Evolutionary conservation across 2,797 vertebrate genomes (phyloP).

Genomic region (Gymnodraco acuticeps): DNA sequence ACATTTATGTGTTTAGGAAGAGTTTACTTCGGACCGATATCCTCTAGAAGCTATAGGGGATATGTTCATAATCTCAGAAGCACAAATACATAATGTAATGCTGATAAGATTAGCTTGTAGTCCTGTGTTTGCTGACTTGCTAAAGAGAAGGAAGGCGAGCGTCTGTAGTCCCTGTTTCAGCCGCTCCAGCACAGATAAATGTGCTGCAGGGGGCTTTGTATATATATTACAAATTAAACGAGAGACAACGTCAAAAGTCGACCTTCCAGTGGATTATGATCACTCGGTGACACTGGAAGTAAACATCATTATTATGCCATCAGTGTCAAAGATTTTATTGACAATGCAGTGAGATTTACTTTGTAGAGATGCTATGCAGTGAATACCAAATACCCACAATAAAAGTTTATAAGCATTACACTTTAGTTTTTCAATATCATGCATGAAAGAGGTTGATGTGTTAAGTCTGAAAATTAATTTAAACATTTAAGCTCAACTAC

Average conservation of each 20-base stretch:
- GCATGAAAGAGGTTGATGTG: constrained; percentile 8
- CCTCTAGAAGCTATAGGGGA: constrained; percentile 60
- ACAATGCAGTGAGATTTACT: constrained; percentile 22
- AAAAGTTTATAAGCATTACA: constrained; percentile 22
- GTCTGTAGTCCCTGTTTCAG: constrained; percentile 66
- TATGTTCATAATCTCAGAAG: constrained; percentile 65
- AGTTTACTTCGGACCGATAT: constrained; percentile 64
- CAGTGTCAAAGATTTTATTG: constrained; percentile 36
- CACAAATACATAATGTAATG: constrained; percentile 78
- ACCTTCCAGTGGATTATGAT: constrained; percentile 56
- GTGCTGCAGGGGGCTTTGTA: constrained; percentile 64
- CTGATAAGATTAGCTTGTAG: constrained; percentile 74
- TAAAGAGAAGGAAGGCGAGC: constrained; percentile 63
- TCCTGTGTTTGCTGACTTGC: constrained; percentile 74
- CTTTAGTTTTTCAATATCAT: constrained; percentile 18
- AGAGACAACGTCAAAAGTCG: constrained; percentile 46
- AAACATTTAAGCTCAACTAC: constrained; percentile 14
- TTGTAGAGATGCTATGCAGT: neutral
- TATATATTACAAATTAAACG: constrained; percentile 82
- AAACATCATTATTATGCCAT: constrained; percentile 45
- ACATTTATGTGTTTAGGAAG: constrained; percentile 50
- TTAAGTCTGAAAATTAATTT: constrained; percentile 3
- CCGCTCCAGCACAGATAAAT: constrained; percentile 66
- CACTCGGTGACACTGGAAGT: constrained; percentile 34
- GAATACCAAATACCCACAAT: constrained; percentile 6